Evolutionary conservation across 2,113 vertebrate genomes (phyloP).

Genomic region (Chascanopsetta lugubris): DNA sequence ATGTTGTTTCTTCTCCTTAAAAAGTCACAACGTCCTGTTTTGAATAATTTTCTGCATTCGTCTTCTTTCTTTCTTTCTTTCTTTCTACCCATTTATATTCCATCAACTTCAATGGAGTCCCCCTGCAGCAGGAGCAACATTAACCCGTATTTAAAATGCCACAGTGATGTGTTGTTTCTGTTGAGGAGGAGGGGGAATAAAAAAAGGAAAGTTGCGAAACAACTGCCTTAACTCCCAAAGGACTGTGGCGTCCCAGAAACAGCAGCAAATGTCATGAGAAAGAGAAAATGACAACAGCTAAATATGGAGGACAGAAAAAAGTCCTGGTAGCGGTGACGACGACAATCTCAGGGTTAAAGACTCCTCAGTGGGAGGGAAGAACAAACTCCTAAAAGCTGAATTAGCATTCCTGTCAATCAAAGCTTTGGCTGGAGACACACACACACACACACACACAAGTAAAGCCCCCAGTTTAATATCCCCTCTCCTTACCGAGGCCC

Average conservation of each 20-base stretch:
- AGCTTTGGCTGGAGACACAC: constrained; percentile 33
- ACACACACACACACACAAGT: constrained; percentile 41
- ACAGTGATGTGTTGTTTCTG: constrained; percentile 39
- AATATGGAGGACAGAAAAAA: constrained; percentile 67
- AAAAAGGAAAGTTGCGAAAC: constrained; percentile 21
- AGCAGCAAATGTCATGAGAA: constrained; percentile 75
- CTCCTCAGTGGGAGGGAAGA: constrained; percentile 59
- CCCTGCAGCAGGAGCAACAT: constrained; percentile 29
- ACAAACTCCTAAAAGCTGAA: constrained; percentile 74
- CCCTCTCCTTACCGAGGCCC: constrained; percentile 63
- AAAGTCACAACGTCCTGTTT: neutral
- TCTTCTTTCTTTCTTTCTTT: no score
- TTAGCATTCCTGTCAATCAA: constrained; percentile 79
- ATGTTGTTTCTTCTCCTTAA: constrained; percentile 1
- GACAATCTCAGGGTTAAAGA: constrained; percentile 66
- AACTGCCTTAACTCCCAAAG: constrained; percentile 47
- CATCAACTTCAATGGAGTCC: constrained; percentile 9
- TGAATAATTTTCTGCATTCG: neutral
- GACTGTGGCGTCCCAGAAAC: constrained; percentile 56
- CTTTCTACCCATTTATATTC: constrained; percentile 14
- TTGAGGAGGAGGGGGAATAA: neutral
- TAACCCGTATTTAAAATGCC: constrained; percentile 53
- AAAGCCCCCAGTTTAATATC: constrained; percentile 69
- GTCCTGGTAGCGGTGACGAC: constrained; percentile 44
- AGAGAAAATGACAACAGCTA: constrained; percentile 59